Evolutionary conservation across 1,140 invertebrate species (phyloP).

Genomic region (Hycleus phaleratus): DNA sequence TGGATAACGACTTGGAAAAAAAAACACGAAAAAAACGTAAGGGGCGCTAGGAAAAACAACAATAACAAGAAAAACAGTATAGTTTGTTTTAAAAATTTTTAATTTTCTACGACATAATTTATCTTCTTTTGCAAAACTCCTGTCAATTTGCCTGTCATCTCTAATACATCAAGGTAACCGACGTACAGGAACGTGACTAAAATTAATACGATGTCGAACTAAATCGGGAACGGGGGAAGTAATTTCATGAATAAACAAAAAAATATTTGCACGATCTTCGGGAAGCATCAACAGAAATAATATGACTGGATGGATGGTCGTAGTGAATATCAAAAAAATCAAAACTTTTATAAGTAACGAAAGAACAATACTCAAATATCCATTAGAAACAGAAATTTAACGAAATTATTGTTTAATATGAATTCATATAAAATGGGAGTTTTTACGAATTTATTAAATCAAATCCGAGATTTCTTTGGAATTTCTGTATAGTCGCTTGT

Average conservation of each 20-base stretch:
- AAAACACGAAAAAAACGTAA: neutral
- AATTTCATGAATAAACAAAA: conserved; percentile 31
- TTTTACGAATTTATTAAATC: too few relatives aligned
- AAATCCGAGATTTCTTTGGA: too few relatives aligned
- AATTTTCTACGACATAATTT: conserved; percentile 33
- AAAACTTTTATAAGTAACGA: too few relatives aligned
- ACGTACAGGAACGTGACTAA: conserved; percentile 33
- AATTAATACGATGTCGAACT: conserved; percentile 34
- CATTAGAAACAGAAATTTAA: too few relatives aligned
- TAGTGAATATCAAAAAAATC: too few relatives aligned
- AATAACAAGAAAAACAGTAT: neutral
- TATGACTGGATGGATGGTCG: too few relatives aligned
- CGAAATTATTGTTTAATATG: too few relatives aligned
- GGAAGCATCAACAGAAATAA: too few relatives aligned
- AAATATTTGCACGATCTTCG: conserved; percentile 2
- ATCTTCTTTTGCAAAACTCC: conserved; percentile 35
- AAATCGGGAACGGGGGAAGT: conserved; percentile 23
- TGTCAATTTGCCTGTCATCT: conserved; percentile 37
- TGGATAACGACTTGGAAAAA: conserved; percentile 4
- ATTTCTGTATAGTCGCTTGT: too few relatives aligned
- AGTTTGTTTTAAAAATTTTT: conserved; percentile 21
- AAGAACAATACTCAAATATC: too few relatives aligned
- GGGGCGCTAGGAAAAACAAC: conserved; percentile 4
- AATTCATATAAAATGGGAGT: too few relatives aligned
- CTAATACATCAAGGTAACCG: conserved; percentile 37